These are phyloP conservation scores for Tetramorium bicarinatum DNA, from an alignment of 2,888 invertebrate species.

Conservation along the genomic window DNA sequence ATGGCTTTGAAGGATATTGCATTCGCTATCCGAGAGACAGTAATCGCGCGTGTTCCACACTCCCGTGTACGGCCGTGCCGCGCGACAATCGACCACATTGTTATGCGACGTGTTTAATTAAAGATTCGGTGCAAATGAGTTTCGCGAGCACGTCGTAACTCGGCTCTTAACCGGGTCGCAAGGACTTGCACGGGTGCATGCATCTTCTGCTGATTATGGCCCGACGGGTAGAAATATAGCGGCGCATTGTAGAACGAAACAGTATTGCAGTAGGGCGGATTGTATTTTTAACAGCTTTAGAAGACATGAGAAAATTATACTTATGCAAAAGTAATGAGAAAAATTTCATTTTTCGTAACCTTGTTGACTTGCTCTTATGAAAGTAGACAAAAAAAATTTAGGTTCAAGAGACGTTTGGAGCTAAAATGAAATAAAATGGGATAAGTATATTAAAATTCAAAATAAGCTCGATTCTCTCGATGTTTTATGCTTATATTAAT, in stretches of 20 bases:
- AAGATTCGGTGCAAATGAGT: conserved; percentile 75
- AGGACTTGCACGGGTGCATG: conserved; percentile 51
- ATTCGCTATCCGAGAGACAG: neutral
- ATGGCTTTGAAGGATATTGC: neutral
- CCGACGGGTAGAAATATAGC: conserved; percentile 12
- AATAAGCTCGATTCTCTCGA: neutral
- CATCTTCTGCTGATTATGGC: conserved; percentile 26
- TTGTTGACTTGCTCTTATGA: neutral
- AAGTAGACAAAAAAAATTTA: neutral
- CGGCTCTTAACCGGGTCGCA: conserved; percentile 59
- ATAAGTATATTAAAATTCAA: conserved; percentile 2
- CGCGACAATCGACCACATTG: conserved; percentile 58
- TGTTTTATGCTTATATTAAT: neutral
- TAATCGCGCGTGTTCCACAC: conserved; percentile 6
- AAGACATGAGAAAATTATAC: neutral
- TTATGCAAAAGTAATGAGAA: conserved; percentile 17
- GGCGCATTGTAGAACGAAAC: conserved; percentile 17
- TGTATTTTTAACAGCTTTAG: conserved; percentile 1
- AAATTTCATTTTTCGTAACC: neutral
- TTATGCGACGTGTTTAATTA: conserved; percentile 71
- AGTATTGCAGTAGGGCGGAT: conserved; percentile 16
- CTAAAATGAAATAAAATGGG: neutral
- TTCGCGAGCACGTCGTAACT: conserved; percentile 72
- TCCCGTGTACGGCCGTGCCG: neutral
- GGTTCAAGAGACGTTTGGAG: neutral